Percentiles rank a stretch among this genome's conserved stretches.
These are phyloP conservation scores for Odontamblyopus rebecca DNA, from an alignment of 2,797 vertebrate species.

Conservation along the genomic window DNA sequence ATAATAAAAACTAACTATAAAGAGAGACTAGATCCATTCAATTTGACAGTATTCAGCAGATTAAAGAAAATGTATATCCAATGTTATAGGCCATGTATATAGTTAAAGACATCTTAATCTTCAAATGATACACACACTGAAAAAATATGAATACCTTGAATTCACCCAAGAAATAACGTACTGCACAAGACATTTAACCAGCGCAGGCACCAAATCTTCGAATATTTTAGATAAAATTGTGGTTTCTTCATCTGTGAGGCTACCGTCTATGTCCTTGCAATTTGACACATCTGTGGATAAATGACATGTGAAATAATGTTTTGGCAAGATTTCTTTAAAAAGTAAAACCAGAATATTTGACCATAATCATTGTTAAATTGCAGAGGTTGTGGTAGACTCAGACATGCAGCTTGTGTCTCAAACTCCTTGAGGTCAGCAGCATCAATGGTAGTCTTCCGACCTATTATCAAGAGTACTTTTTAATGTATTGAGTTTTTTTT, in stretches of 20 bases:
- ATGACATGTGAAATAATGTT: neutral
- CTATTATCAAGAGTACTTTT: constrained; percentile 20
- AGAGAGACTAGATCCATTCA: too few relatives aligned
- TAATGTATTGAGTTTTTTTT: neutral
- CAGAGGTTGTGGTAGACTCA: constrained; percentile 3
- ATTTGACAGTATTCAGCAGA: too few relatives aligned
- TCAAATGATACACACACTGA: neutral
- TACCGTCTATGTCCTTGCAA: neutral
- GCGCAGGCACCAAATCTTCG: neutral
- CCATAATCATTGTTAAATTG: constrained; percentile 18
- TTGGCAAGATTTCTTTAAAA: neutral
- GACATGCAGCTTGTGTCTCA: constrained; percentile 28
- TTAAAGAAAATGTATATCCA: too few relatives aligned
- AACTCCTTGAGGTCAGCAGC: constrained; percentile 44
- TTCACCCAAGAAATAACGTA: neutral
- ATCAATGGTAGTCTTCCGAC: constrained; percentile 26
- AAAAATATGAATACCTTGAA: neutral
- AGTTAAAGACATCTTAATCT: neutral
- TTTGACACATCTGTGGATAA: neutral
- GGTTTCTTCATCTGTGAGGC: neutral
- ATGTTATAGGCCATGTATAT: too few relatives aligned
- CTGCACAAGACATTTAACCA: neutral
- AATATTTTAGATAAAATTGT: neutral
- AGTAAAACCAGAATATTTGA: constrained; percentile 8
- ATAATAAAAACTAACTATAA: too few relatives aligned